Percentiles rank a stretch among this genome's conserved stretches.
Conservation (phyloP, 2,888 invertebrate species). For the Empis stercorea region DNA sequence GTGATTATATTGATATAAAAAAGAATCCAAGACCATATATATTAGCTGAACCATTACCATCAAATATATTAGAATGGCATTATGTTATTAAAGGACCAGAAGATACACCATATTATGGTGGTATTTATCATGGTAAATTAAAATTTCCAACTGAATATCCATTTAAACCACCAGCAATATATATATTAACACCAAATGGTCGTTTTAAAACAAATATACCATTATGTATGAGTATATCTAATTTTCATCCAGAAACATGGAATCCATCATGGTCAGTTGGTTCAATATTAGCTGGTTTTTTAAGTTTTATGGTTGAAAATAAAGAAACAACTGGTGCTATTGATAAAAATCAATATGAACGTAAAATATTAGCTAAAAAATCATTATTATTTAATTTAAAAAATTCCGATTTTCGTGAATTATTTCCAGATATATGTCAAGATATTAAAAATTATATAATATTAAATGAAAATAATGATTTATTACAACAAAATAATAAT, state of each 20-base stretch:
- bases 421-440: constrained; percentile 50
- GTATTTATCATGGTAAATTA: constrained; percentile 78
- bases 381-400: constrained; percentile 79
- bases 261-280: constrained; percentile 96
- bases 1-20: constrained; percentile 83
- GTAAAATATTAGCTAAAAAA: constrained; percentile 57
- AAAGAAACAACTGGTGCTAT: constrained; percentile 87
- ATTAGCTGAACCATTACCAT: constrained; percentile 79
- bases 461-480: too few relatives aligned
- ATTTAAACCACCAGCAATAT: constrained; percentile 89
- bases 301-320: constrained; percentile 91
- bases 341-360: constrained; percentile 73
- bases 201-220: constrained; percentile 72
- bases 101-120: constrained; percentile 80
- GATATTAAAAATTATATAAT: too few relatives aligned
- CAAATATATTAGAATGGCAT: constrained; percentile 91
- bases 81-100: constrained; percentile 90
- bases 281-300: constrained; percentile 82
- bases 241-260: constrained; percentile 63
- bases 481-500: too few relatives aligned
- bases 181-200: constrained; percentile 93
- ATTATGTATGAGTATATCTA: constrained; percentile 72
- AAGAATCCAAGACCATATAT: constrained; percentile 90
- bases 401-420: constrained; percentile 74
- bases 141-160: constrained; percentile 90